Evolutionary conservation across 2,113 vertebrate genomes (phyloP).

Genomic region (Pygoscelis adeliae): DNA sequence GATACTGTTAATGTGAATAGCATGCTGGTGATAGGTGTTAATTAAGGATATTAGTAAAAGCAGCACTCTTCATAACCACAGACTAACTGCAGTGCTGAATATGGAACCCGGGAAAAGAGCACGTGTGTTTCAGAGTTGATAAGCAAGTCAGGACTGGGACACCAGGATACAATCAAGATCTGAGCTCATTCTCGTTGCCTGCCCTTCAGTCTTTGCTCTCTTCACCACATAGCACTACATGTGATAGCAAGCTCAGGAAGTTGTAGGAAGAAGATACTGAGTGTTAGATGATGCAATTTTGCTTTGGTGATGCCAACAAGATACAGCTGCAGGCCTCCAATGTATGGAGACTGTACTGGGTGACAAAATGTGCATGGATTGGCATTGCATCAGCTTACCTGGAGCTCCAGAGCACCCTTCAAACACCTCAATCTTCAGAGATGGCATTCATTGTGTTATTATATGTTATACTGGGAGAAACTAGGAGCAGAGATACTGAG

Average conservation of each 20-base stretch:
- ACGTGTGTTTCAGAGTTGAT: not conserved
- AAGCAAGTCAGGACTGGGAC: not conserved
- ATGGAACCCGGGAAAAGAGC: not conserved
- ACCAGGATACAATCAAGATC: not conserved
- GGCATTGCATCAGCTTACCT: not conserved
- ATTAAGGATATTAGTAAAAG: not conserved
- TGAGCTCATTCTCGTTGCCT: not conserved
- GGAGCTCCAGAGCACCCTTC: not conserved
- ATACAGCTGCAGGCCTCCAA: not conserved
- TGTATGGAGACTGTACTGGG: rapidly evolving
- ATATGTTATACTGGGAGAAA: not conserved
- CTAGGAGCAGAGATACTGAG: not conserved
- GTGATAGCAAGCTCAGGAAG: not conserved
- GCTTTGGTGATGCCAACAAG: not conserved
- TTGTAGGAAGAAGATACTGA: not conserved
- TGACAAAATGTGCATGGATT: not conserved
- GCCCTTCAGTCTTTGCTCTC: not conserved
- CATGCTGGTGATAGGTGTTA: not conserved
- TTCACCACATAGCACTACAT: not conserved
- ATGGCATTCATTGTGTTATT: not conserved
- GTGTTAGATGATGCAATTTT: not conserved
- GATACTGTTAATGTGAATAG: not conserved
- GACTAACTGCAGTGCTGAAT: not conserved
- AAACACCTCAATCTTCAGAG: not conserved
- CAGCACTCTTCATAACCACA: not conserved